phyloP scores from a whole-genome alignment of 2,888 invertebrate genomes.

The Stenotaenia linearis region DNA sequence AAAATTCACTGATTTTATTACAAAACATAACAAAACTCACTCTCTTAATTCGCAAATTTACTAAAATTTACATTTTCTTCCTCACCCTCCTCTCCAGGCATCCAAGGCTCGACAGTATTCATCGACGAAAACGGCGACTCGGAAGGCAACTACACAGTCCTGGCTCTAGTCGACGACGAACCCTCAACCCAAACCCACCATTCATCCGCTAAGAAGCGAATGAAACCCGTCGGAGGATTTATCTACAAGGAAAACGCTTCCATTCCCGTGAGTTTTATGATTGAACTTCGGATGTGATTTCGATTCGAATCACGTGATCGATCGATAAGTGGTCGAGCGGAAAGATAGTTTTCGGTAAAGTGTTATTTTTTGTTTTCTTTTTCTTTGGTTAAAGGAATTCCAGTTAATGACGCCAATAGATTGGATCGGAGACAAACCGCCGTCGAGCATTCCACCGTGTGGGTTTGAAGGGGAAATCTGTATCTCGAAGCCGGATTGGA shows the following conservation, averaged over 20 bases:
- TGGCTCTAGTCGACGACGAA: conserved; percentile 57
- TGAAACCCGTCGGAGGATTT: conserved; percentile 33
- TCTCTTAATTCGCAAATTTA: too few species aligned
- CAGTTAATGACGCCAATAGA: conserved; percentile 57
- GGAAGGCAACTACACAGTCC: conserved; percentile 92
- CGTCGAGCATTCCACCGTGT: conserved; percentile 87
- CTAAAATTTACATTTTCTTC: too few species aligned
- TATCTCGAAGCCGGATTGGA: conserved; percentile 40
- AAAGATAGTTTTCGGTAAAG: neutral
- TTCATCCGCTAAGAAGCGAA: conserved; percentile 17
- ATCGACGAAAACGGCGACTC: conserved; percentile 90
- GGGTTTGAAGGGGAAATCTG: conserved; percentile 88
- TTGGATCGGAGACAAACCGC: conserved; percentile 77
- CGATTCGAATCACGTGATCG: neutral
- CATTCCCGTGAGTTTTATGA: neutral
- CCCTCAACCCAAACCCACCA: too few species aligned
- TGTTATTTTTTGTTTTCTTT: too few species aligned
- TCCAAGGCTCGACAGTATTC: conserved; percentile 86
- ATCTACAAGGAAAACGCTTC: conserved; percentile 8
- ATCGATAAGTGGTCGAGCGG: neutral
- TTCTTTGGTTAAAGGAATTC: neutral
- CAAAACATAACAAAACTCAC: too few species aligned
- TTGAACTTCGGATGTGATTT: neutral
- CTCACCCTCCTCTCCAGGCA: conserved; percentile 65
- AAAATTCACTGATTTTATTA: too few species aligned